Conservation (phyloP, 37 sponge, comb jelly and placozoan species). For the Theonella swinhoei region DNA sequence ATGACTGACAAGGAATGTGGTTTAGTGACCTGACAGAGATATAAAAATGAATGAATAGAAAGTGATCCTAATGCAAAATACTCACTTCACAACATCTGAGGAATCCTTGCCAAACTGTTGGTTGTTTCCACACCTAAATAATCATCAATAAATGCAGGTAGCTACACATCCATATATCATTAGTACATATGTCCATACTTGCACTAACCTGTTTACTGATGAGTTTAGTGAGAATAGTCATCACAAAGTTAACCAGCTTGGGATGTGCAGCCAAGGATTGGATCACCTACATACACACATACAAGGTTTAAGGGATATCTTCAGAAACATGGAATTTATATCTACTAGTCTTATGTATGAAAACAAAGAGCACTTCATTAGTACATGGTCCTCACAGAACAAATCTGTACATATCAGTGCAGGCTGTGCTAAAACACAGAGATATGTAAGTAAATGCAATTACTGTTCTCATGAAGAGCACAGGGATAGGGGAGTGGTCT, state of each 20-base stretch:
- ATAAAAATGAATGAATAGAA: not conserved
- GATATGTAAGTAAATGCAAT: too few relatives aligned
- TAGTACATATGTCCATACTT: not conserved
- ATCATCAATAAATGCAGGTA: not conserved
- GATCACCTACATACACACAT: slow-evolving; percentile 74
- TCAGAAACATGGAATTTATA: too few relatives aligned
- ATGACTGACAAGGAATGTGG: slow-evolving; percentile 89
- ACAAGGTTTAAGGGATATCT: not conserved
- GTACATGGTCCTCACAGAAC: too few relatives aligned
- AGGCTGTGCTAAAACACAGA: too few relatives aligned
- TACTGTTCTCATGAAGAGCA: slow-evolving; percentile 98
- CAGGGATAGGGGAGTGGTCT: slow-evolving; percentile 89
- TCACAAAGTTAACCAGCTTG: slow-evolving; percentile 79
- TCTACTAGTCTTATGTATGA: too few relatives aligned
- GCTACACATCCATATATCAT: not conserved
- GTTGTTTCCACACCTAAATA: slow-evolving; percentile 90
- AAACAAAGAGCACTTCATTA: too few relatives aligned
- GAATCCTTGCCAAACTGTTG: slow-evolving; percentile 98
- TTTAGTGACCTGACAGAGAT: slow-evolving; percentile 79
- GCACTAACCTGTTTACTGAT: slow-evolving; percentile 82
- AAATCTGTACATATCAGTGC: too few relatives aligned
- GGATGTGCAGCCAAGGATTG: slow-evolving; percentile 86
- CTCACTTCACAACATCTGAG: slow-evolving; percentile 94
- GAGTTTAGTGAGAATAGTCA: slow-evolving; percentile 86
- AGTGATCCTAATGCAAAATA: not conserved